These are phyloP conservation scores for Planococcus citri DNA, from an alignment of 1,140 invertebrate genomes.

Conservation along the genomic window DNA sequence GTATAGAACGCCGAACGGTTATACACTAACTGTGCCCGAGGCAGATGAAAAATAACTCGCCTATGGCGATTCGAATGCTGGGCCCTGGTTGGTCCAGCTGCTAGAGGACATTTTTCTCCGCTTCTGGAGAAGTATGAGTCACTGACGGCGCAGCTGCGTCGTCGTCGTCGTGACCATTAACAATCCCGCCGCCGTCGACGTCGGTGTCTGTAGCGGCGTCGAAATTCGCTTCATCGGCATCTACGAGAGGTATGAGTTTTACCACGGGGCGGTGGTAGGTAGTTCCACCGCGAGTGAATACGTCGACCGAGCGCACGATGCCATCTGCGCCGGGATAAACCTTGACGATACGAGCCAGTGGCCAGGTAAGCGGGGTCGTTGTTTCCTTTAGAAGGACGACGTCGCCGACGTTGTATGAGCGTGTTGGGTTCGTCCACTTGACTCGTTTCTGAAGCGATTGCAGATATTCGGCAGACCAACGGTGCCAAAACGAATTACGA, in stretches of 20 bases:
- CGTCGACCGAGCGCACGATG: neutral
- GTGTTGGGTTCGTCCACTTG: conserved; percentile 21
- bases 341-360: neutral
- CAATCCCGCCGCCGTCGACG: no score
- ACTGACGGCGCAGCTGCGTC: no score
- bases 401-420: neutral
- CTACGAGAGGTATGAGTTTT: conserved; percentile 17
- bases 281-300: neutral
- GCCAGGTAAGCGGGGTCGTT: conserved; percentile 17
- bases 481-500: conserved; percentile 21
- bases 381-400: conserved; percentile 10
- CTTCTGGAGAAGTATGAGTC: no score
- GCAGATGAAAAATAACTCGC: no score
- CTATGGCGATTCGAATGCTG: no score
- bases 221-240: neutral
- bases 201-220: no score
- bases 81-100: no score
- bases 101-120: no score
- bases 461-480: conserved; percentile 23
- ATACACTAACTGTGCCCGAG: no score
- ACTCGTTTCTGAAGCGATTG: neutral
- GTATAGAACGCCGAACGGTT: no score
- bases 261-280: neutral
- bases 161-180: no score
- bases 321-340: conserved; percentile 21